A percentile compares a stretch with the other conserved stretches of the same genome.
These are phyloP conservation scores for Gymnocephalus cernua DNA, from an alignment of 2,113 vertebrate species.

Conservation along the genomic window DNA sequence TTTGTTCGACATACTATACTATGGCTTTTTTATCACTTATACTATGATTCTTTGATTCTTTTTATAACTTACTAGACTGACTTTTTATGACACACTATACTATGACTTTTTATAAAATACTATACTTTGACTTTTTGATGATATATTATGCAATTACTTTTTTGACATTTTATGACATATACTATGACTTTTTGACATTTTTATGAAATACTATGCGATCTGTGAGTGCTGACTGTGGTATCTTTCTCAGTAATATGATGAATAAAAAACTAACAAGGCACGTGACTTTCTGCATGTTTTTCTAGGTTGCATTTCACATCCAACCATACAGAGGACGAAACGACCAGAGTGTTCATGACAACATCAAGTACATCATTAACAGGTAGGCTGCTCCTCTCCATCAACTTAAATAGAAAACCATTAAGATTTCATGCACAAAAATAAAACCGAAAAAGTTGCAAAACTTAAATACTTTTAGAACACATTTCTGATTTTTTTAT, in stretches of 20 bases:
- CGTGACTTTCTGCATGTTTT: conserved; percentile 25
- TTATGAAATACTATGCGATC: too few species aligned
- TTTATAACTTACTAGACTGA: too few species aligned
- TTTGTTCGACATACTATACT: too few species aligned
- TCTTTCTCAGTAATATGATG: conserved; percentile 17
- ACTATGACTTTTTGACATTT: too few species aligned
- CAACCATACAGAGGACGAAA: conserved; percentile 90
- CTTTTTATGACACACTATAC: too few species aligned
- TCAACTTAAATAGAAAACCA: conserved; percentile 29
- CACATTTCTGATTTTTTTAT: conserved; percentile 53
- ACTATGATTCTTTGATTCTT: too few species aligned
- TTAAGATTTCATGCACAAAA: conserved; percentile 59
- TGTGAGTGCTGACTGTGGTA: background rate
- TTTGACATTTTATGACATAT: too few species aligned
- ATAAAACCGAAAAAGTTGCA: background rate
- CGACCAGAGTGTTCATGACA: conserved; percentile 90
- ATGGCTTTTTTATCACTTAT: too few species aligned
- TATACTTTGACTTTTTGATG: too few species aligned
- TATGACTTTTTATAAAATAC: too few species aligned
- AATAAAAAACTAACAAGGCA: conserved; percentile 33
- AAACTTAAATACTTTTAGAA: conserved; percentile 47
- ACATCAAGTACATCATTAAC: conserved; percentile 94
- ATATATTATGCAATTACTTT: too few species aligned
- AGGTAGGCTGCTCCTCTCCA: conserved; percentile 79
- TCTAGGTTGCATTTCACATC: conserved; percentile 92